Percentiles rank a stretch among this genome's conserved stretches.
phyloP scores from a whole-genome alignment of 2,113 vertebrate genomes.

The Stictonetta naevosa region DNA sequence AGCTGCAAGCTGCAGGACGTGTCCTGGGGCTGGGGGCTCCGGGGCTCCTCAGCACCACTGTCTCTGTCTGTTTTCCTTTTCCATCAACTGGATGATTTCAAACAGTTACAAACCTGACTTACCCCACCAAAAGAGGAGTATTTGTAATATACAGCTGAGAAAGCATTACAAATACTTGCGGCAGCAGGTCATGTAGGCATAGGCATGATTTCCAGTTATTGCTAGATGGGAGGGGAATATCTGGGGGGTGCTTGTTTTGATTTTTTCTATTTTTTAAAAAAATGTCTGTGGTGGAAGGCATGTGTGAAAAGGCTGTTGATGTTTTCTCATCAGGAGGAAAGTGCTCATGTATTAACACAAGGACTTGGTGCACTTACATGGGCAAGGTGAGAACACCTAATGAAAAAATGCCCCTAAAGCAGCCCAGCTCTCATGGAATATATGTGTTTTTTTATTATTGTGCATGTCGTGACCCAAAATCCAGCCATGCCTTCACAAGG shows the following conservation, averaged over 20 bases:
- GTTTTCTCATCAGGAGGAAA: not conserved
- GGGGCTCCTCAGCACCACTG: not conserved
- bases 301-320: not conserved
- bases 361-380: not conserved
- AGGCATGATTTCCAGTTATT: not conserved
- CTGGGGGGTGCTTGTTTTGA: not conserved
- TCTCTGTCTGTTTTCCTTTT: not conserved
- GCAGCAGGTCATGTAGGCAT: not conserved
- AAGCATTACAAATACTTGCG: not conserved
- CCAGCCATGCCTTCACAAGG: accelerated
- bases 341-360: accelerated
- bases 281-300: not conserved
- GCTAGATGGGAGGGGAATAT: not conserved
- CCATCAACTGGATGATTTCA: not conserved
- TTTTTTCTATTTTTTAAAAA: not conserved
- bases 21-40: accelerated
- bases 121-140: not conserved
- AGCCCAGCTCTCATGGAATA: not conserved
- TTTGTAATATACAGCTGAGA: not conserved
- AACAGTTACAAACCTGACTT: not conserved
- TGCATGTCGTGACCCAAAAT: accelerated
- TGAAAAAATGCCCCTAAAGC: not conserved
- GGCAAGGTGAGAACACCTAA: not conserved
- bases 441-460: not conserved
- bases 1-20: not conserved